A percentile compares a stretch with the other conserved stretches of the same genome.
phyloP scores from a whole-genome alignment of 2,113 vertebrate species.

The Ictidomys tridecemlineatus region DNA sequence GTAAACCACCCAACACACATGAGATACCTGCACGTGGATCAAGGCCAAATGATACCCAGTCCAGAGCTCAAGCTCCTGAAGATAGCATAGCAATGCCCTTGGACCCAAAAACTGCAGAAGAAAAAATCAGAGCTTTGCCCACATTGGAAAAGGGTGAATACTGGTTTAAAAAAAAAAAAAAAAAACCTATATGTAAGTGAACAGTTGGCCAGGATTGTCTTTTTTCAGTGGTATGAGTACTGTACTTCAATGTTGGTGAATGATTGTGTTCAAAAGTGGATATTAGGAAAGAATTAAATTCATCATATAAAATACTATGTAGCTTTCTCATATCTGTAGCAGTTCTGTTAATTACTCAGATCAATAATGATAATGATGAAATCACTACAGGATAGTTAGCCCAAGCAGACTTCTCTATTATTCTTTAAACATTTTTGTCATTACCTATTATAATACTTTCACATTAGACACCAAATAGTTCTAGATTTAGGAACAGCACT shows the following conservation, averaged over 20 bases:
- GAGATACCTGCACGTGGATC: not conserved
- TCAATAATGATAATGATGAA: not conserved
- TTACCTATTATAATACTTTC: not conserved
- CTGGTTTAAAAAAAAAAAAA: not conserved
- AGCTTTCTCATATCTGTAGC: not conserved
- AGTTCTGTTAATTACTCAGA: not conserved
- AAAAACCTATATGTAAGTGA: not conserved
- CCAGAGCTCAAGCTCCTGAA: not conserved
- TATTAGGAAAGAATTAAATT: constrained; percentile 11
- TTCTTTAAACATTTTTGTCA: not conserved
- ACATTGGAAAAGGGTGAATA: not conserved
- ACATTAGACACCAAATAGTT: not conserved
- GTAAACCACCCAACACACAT: not conserved
- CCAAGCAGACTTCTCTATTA: not conserved
- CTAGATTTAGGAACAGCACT: not conserved
- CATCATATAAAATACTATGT: not conserved
- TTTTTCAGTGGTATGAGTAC: not conserved
- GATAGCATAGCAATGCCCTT: not conserved
- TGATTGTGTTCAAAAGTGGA: not conserved
- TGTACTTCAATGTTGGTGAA: not conserved
- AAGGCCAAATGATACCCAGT: not conserved
- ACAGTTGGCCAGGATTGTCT: not conserved
- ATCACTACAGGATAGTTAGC: not conserved
- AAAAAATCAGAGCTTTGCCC: not conserved
- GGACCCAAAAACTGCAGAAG: not conserved